Evolutionary conservation across 2,888 invertebrate genomes (phyloP), one percentile per base, ranked within the genome.

Genomic region (Drosophila peninsularis): DNA sequence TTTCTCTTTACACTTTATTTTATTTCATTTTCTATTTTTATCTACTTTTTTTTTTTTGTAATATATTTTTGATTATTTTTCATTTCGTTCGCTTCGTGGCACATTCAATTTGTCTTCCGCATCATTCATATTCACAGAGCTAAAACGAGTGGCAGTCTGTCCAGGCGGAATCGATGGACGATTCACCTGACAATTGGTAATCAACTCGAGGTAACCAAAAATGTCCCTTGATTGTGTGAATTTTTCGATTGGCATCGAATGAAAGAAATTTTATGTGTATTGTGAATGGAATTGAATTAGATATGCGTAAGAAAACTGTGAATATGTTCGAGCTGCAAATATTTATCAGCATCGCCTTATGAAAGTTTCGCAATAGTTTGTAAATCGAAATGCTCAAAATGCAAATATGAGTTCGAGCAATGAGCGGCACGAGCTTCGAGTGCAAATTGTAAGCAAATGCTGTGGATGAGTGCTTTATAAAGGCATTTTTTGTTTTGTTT

Each of bases 51-150:
- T 64, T 65, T 54, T 61, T 63, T 19, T 54, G 30, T 30, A 30
- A 19, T 54, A 53, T 39, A 52, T 52, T 52, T 54, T 60, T 69
- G 63, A 78, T 74, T 76, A 65, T 78, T 70, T 69, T 74, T 74
- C 64, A 78, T 73, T 69, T 62, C 36, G 27, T 49, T 32, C 41
- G 62, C 37, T 11, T 55, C 44, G 44, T 50, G 62, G 61, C 63
- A 58, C 57, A 71, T 78, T 80, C 78, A 71, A 82, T 85, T 80
- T 73, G 75, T 82, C 69, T 75, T 77, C 57, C 62, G 75, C 72
- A 69, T 64, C 65, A 67, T 80, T 77, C 54, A 54, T 52, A 52
- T 52, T 37, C 66, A 78, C 30, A 27, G 44, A 62, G 34, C 19
- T 61, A 67, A 68, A 62, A 49, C 52, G 63, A 67, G 66, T 24